Base-by-base conservation (phyloP, 2,113 vertebrate species). In the Neomonachus schauinslandi region DNA sequence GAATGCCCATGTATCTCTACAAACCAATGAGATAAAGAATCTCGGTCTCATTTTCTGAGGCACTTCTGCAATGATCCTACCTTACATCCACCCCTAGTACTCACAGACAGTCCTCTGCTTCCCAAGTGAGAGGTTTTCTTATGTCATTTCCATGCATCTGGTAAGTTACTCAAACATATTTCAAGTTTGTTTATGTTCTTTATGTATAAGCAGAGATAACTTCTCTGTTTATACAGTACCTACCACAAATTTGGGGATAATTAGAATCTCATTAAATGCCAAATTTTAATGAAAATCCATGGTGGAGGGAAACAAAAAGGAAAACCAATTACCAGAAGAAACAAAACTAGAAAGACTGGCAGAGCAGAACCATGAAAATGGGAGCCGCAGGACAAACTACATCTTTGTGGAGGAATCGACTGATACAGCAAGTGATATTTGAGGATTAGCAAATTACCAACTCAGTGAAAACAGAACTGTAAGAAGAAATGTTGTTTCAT, bases 71-170 rank as follows among this genome's bases (percentile, higher is more conserved):
- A 13, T 28, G 12, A 33, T 16, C 31, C 2, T 18, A 36, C 31
- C 10, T 33, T 11, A 2, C 28, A 65, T 7, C n/a, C 24, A 36
- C 36, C 28, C 4, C 10, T 0, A 53, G 22, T 19, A 31, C 24
- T 74, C 49, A 76, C 4, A 10, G 46, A 57, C 1, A 5, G 61
- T 5, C 63, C 65, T 76, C 18, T 51, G 39, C 21, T 53, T 74
- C 53, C 55, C 91, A 36, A 79, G 10, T 77, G 42, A 80, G 28
- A 74, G 4, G 15, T 36, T 79, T 31, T 28, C 22, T 11, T 59
- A 14, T 71, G 31, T 39, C 0, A 0, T n/a, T 79, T 94, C 5
- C 42, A 55, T 53, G 61, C 36, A 51, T 57, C 33, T 67, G 10
- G 16, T 80, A 88, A 9, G 33, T 83, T 55, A 86, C 10, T 59